Percentiles rank a stretch among this genome's conserved stretches.
phyloP scores from a whole-genome alignment of 2,888 invertebrate genomes.

The Agriopis marginaria region DNA sequence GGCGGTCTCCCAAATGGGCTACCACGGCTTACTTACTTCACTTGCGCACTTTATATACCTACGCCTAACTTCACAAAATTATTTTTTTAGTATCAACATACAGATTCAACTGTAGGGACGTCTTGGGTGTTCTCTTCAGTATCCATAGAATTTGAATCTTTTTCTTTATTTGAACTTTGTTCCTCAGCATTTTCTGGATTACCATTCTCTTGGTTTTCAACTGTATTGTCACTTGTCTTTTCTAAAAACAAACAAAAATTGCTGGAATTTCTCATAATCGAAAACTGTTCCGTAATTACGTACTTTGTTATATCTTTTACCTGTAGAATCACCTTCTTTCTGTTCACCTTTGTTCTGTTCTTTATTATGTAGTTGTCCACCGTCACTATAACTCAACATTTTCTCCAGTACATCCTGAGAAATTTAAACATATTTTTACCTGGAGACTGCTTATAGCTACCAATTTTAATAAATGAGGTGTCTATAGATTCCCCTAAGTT shows the following conservation, averaged over 20 bases:
- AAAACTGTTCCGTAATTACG: too few relatives aligned
- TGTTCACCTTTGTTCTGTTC: not conserved
- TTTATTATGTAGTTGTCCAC: constrained; percentile 1
- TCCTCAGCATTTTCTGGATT: constrained; percentile 1
- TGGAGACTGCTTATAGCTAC: not conserved
- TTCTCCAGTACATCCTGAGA: constrained; percentile 68
- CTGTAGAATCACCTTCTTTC: not conserved
- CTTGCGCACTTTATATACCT: too few relatives aligned
- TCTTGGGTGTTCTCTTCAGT: not conserved
- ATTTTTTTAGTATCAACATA: not conserved
- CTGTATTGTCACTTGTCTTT: not conserved
- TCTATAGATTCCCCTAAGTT: too few relatives aligned
- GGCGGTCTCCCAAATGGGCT: too few relatives aligned
- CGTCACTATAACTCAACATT: constrained; percentile 26
- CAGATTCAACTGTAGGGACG: not conserved
- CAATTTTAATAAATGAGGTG: too few relatives aligned
- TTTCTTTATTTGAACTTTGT: constrained; percentile 6
- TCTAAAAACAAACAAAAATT: not conserved
- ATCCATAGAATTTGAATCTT: constrained; percentile 1
- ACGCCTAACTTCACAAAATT: not conserved
- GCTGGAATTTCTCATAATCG: not conserved
- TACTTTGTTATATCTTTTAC: not conserved
- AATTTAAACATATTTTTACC: not conserved
- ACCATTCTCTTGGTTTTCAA: not conserved
- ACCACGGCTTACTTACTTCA: too few relatives aligned